phyloP scores from a whole-genome alignment of 37 sponge, comb jelly and placozoan genomes.

The Hexactinellida sp. region DNA sequence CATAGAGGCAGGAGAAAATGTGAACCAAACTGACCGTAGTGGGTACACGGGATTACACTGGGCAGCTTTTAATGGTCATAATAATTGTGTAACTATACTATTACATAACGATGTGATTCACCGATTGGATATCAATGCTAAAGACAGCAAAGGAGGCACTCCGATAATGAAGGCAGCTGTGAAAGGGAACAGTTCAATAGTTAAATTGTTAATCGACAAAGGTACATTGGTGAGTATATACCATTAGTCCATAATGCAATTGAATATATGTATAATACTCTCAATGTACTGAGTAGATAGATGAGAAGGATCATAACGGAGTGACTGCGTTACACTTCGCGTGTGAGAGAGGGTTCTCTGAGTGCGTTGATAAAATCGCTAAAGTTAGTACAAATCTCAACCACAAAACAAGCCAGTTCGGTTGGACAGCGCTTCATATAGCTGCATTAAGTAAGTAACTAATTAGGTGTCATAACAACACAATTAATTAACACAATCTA shows the following conservation, averaged over 20 bases:
- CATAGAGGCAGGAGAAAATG: not conserved
- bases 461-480: not conserved
- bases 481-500: not conserved
- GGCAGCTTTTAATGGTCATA: not conserved
- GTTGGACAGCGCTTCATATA: not conserved
- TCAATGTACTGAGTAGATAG: not conserved
- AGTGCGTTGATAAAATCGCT: not conserved
- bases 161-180: slow-evolving; percentile 7
- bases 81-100: not conserved
- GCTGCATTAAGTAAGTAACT: not conserved
- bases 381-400: slow-evolving; percentile 8
- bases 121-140: not conserved
- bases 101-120: not conserved
- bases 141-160: not conserved
- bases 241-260: not conserved
- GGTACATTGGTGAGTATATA: not conserved
- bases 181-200: not conserved
- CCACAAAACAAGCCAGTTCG: not conserved
- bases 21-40: not conserved
- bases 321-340: not conserved
- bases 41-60: slow-evolving; percentile 8
- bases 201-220: not conserved
- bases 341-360: slow-evolving; percentile 6
- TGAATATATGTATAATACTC: not conserved
- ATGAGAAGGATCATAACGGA: not conserved